A percentile compares a stretch with the other conserved stretches of the same genome.
Conservation (phyloP, 2,113 vertebrate genomes). For the Corythornis cristatus region DNA sequence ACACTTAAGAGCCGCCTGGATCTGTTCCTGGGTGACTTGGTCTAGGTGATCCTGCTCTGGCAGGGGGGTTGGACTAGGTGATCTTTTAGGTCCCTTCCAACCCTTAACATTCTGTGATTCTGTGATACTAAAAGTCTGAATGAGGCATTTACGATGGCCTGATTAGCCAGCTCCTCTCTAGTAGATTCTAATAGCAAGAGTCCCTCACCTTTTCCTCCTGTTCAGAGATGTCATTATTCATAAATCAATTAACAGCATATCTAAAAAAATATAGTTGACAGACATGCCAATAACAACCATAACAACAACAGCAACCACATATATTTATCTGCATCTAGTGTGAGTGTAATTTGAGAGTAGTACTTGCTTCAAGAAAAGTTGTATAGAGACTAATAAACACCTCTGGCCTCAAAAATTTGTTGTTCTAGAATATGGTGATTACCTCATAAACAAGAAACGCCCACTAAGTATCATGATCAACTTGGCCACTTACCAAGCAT, state of each 20-base stretch:
- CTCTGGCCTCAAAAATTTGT: background rate
- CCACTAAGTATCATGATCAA: constrained; percentile 25
- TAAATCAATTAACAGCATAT: background rate
- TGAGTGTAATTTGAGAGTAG: background rate
- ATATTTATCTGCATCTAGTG: background rate
- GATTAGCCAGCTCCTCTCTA: background rate
- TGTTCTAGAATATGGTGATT: background rate
- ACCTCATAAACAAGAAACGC: background rate
- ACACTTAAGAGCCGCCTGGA: too few species aligned
- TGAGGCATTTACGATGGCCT: background rate
- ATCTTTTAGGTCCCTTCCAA: too few species aligned
- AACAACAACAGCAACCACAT: background rate
- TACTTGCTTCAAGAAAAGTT: background rate
- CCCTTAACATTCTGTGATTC: too few species aligned
- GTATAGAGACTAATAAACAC: background rate
- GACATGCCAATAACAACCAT: background rate
- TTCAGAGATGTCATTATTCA: background rate
- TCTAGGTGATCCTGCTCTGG: too few species aligned
- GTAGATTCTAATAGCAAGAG: background rate
- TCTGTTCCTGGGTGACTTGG: too few species aligned
- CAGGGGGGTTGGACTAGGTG: too few species aligned
- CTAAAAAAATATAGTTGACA: background rate
- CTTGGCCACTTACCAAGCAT: background rate
- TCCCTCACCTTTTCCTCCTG: background rate
- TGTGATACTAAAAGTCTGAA: background rate